A percentile compares a stretch with the other conserved stretches of the same genome.
Conservation (phyloP, 2,888 invertebrate genomes). For the Drosophila subsilvestris region DNA sequence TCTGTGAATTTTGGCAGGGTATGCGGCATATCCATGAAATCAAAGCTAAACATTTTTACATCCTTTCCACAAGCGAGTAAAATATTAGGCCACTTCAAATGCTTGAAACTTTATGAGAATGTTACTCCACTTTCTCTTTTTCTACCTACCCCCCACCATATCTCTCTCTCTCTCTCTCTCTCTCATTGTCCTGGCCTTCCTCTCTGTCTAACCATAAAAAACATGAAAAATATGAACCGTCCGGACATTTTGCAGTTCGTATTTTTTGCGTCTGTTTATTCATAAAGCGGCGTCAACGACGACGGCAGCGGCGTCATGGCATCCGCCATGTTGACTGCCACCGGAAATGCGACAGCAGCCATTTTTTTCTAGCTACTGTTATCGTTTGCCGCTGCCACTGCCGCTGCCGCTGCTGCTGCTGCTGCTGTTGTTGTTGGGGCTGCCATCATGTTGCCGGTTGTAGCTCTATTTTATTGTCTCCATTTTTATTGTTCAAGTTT, state of each 20-base stretch:
- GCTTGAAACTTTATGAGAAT: conserved; percentile 8
- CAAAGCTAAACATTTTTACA: neutral
- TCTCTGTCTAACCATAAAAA: conserved; percentile 23
- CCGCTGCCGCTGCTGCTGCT: conserved; percentile 18
- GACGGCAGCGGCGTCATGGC: conserved; percentile 70
- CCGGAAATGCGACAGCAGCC: conserved; percentile 80
- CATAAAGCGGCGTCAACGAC: conserved; percentile 67
- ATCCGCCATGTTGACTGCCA: conserved; percentile 70
- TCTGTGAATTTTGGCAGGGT: neutral
- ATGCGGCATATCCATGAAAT: neutral
- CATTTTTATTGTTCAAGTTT: conserved; percentile 42
- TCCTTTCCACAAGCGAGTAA: neutral
- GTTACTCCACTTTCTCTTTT: neutral
- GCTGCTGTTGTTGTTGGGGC: conserved; percentile 4
- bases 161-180: neutral
- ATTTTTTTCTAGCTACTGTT: conserved; percentile 40
- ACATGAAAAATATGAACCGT: conserved; percentile 62
- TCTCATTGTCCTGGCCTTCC: too few species aligned
- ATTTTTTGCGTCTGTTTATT: conserved; percentile 45
- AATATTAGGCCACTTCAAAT: neutral
- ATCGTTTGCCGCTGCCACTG: conserved; percentile 22
- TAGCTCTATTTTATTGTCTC: conserved; percentile 63
- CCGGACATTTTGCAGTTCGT: conserved; percentile 28
- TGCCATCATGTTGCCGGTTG: conserved; percentile 40
- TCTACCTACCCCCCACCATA: neutral